Percentiles rank a stretch among this genome's conserved stretches.
These are phyloP conservation scores for Parapsyche elsis DNA, from an alignment of 1,140 invertebrate genomes.

Conservation along the genomic window DNA sequence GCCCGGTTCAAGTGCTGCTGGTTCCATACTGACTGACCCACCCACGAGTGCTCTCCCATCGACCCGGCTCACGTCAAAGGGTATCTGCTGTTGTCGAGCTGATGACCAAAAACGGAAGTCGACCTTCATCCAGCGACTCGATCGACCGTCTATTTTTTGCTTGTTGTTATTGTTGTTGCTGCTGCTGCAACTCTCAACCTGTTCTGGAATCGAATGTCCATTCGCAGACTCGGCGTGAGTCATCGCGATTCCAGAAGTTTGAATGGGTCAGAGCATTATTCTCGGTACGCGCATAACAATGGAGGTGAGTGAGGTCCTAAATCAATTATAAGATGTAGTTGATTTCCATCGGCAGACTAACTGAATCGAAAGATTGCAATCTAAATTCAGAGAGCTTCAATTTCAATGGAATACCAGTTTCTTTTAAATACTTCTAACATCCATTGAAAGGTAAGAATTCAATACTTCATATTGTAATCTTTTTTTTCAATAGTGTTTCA, in stretches of 20 bases:
- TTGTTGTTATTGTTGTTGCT: not conserved
- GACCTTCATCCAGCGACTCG: not conserved
- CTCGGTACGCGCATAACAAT: too few species aligned
- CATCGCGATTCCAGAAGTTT: not conserved
- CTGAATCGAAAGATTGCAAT: too few species aligned
- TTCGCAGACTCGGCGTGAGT: not conserved
- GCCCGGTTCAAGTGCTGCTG: not conserved
- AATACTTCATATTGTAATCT: too few species aligned
- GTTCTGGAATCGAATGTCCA: not conserved
- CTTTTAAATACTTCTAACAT: too few species aligned
- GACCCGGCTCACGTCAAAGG: conserved; percentile 2
- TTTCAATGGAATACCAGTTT: too few species aligned
- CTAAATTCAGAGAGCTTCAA: too few species aligned
- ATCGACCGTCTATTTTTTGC: not conserved
- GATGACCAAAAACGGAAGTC: conserved; percentile 8
- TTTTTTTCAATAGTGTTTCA: too few species aligned
- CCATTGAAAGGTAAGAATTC: too few species aligned
- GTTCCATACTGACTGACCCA: not conserved
- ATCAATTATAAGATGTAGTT: too few species aligned
- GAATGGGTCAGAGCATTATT: not conserved
- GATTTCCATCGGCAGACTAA: too few species aligned
- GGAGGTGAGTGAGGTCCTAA: too few species aligned
- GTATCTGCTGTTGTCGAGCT: not conserved
- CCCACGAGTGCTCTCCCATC: not conserved
- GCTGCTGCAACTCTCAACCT: not conserved